Evolutionary conservation across 2,797 vertebrate species (phyloP).

Genomic region (Eremophila alpestris): DNA sequence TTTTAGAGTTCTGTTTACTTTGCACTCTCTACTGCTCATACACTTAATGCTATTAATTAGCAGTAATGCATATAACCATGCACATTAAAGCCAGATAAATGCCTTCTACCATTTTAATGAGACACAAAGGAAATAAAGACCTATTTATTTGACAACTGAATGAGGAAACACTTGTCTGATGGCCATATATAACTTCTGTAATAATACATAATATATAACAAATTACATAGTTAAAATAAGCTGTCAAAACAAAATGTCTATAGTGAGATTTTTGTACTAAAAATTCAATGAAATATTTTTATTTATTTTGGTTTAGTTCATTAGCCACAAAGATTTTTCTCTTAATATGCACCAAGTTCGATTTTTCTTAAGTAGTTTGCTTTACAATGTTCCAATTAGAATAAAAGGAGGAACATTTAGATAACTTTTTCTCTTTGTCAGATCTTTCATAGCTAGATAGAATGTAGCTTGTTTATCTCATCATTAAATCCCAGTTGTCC

Average conservation of each 20-base stretch:
- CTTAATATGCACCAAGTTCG: not conserved
- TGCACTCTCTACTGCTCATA: slow-evolving; percentile 11
- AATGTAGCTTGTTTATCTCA: not conserved
- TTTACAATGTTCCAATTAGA: not conserved
- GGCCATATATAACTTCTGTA: not conserved
- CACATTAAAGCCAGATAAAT: slow-evolving; percentile 42
- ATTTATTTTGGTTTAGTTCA: slow-evolving; percentile 44
- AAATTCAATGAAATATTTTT: not conserved
- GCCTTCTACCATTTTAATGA: slow-evolving; percentile 54
- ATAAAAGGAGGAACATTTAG: not conserved
- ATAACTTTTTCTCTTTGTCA: not conserved
- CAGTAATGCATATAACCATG: slow-evolving; percentile 23
- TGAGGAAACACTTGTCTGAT: slow-evolving; percentile 24
- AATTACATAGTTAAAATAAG: not conserved
- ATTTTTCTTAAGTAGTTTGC: not conserved
- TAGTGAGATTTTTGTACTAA: not conserved
- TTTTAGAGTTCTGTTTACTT: slow-evolving; percentile 47
- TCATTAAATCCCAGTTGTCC: not conserved
- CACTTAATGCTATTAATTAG: slow-evolving; percentile 66
- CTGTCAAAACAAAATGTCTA: slow-evolving; percentile 27
- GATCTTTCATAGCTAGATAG: not conserved
- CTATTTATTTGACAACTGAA: slow-evolving; percentile 44
- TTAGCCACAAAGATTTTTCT: slow-evolving; percentile 36
- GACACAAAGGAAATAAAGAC: not conserved
- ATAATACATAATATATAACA: not conserved